Base-by-base conservation (phyloP, 92 coral and sea anemone species). In the Micromussa lordhowensis region DNA sequence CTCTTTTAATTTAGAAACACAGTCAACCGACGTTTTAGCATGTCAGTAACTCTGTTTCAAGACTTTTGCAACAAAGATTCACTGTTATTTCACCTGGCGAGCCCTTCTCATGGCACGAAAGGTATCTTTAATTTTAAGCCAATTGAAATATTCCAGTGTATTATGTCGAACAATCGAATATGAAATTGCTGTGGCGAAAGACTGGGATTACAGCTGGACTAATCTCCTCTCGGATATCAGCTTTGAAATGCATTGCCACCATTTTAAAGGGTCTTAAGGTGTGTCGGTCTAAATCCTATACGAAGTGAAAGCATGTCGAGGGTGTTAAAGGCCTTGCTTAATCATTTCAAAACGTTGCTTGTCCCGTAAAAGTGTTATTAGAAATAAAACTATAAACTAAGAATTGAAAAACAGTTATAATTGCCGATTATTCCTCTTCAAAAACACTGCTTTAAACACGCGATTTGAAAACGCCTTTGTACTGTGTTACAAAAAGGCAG, bases 21-120 rank as follows among this genome's bases (percentile, higher is more conserved):
- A 28, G 29, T 14, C 16, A 28, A 28, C 71, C 34, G 17, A 22
- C 17, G 12, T 13, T 11, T 66, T 66, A 28, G 36, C 26, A 34
- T 18, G 34, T 1, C 6, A 16, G 24, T 34, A 73, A 36, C 40
- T 3, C 21, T 73, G 38, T 38, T 17, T 34, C 8, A 73, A 73
- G 49, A 73, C 26, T 32, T 73, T 72, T 73, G 53, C 29, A 73
- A 21, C 44, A 73, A 73, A 73, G 78, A 73, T 19, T 34, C 78
- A 17, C 49, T 19, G 49, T 73, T 73, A 0, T 73, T 73, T 29
- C 78, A 73, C 36, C 78, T 22, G 14, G 78, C 78, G 0, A 32
- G 5, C 7, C 38, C 78, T 19, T 26, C 8, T 73, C 18, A 0
- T 35, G 51, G 78, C 29, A 36, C 8, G 48, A 36, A 73, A 73